phyloP scores from a whole-genome alignment of 2,113 vertebrate genomes.

The Podarcis muralis region DNA sequence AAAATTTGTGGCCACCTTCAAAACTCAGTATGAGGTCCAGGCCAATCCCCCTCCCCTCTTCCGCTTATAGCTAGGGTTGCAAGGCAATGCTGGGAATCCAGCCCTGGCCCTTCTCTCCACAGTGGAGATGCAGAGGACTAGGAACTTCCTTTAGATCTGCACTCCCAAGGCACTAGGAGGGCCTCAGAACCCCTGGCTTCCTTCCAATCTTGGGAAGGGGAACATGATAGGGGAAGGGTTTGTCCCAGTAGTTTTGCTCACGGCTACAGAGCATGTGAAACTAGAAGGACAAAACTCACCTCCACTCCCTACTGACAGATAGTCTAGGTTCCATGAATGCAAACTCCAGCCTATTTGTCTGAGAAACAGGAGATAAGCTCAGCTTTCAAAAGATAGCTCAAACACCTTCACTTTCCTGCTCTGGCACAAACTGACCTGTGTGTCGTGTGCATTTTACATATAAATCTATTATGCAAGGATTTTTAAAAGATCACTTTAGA shows the following conservation, averaged over 20 bases:
- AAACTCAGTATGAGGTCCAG: neutral
- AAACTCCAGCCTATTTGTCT: neutral
- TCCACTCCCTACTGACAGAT: neutral
- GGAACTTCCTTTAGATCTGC: neutral
- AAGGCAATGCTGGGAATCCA: neutral
- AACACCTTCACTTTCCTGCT: neutral
- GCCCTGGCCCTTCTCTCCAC: neutral
- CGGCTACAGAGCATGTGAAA: neutral
- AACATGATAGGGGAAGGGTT: neutral
- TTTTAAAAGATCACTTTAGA: neutral
- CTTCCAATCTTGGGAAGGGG: neutral
- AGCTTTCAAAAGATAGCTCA: neutral
- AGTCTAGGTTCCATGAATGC: neutral
- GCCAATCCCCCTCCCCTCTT: neutral
- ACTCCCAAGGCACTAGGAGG: neutral
- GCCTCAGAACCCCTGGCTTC: neutral
- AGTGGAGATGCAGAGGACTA: neutral
- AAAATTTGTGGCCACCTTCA: neutral
- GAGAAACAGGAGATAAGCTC: neutral
- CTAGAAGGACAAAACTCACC: neutral
- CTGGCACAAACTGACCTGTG: constrained; percentile 25
- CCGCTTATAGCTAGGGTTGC: neutral
- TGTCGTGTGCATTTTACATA: constrained; percentile 46
- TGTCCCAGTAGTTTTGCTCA: neutral
- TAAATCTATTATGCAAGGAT: neutral